Conservation (phyloP, 92 coral and sea anemone species). For the Palythoa heliodiscus region DNA sequence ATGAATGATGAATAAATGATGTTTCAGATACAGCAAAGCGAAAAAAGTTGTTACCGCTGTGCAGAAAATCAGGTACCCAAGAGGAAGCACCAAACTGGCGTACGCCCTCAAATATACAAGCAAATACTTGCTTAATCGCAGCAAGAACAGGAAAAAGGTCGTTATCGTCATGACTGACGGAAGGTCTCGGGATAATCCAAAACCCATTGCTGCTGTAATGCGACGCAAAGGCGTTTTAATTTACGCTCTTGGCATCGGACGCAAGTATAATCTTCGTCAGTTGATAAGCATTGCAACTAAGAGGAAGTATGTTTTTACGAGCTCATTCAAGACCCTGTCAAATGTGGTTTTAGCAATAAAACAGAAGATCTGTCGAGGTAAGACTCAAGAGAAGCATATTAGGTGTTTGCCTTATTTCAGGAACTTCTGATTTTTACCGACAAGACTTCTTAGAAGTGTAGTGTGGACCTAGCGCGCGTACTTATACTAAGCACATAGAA, state of each 20-base stretch:
- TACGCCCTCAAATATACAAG: conserved; percentile 49
- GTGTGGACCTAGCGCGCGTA: too few relatives aligned
- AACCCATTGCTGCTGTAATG: conserved; percentile 45
- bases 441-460: too few relatives aligned
- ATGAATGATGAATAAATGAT: too few relatives aligned
- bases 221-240: conserved; percentile 44
- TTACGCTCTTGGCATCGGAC: conserved; percentile 52
- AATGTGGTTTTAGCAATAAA: conserved; percentile 16
- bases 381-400: not conserved
- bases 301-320: conserved; percentile 28
- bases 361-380: conserved; percentile 22
- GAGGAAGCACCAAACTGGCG: conserved; percentile 57
- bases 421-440: too few relatives aligned
- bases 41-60: conserved; percentile 51
- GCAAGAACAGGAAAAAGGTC: conserved; percentile 43
- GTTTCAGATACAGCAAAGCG: conserved; percentile 37
- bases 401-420: too few relatives aligned
- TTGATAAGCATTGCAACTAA: conserved; percentile 38
- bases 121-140: conserved; percentile 31
- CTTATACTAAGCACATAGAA: too few relatives aligned
- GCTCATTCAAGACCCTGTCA: conserved; percentile 35
- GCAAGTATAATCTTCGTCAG: conserved; percentile 25
- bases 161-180: conserved; percentile 64
- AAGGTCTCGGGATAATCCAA: conserved; percentile 55
- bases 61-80: conserved; percentile 53